Conservation (phyloP, 1,140 invertebrate genomes). For the Sitophilus oryzae region DNA sequence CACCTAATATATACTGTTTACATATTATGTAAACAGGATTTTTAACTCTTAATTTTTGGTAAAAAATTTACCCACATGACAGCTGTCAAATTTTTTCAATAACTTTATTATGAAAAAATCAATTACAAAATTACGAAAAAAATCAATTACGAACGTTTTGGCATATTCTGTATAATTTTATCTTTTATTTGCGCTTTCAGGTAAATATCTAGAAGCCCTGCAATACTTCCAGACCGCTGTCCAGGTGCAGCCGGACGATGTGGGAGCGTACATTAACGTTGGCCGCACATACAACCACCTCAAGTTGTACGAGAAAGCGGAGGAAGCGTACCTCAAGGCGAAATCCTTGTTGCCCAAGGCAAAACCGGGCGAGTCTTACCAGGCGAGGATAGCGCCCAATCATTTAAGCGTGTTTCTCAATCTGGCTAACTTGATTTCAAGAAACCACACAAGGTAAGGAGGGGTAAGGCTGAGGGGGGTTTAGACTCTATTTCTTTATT, state of each 20-base stretch:
- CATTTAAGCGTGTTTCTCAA: constrained; percentile 95
- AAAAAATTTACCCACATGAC: too few relatives aligned
- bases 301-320: constrained; percentile 85
- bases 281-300: constrained; percentile 90
- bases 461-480: too few relatives aligned
- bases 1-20: too few relatives aligned
- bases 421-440: constrained; percentile 89
- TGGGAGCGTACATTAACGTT: constrained; percentile 93
- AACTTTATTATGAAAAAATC: too few relatives aligned
- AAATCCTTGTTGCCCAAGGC: constrained; percentile 85
- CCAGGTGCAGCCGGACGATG: constrained; percentile 90
- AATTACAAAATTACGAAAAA: too few relatives aligned
- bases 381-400: constrained; percentile 91
- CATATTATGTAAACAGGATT: too few relatives aligned
- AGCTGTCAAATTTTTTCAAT: too few relatives aligned
- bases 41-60: too few relatives aligned
- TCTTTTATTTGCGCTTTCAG: constrained; percentile 6
- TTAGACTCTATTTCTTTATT: too few relatives aligned
- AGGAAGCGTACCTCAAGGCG: constrained; percentile 84
- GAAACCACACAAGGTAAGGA: constrained; percentile 67
- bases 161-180: not conserved
- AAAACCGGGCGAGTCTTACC: constrained; percentile 88
- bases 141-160: too few relatives aligned
- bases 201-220: constrained; percentile 63
- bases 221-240: constrained; percentile 90